Base-by-base conservation (phyloP, 2,113 vertebrate genomes). In the Psammodynastes pulverulentus region DNA sequence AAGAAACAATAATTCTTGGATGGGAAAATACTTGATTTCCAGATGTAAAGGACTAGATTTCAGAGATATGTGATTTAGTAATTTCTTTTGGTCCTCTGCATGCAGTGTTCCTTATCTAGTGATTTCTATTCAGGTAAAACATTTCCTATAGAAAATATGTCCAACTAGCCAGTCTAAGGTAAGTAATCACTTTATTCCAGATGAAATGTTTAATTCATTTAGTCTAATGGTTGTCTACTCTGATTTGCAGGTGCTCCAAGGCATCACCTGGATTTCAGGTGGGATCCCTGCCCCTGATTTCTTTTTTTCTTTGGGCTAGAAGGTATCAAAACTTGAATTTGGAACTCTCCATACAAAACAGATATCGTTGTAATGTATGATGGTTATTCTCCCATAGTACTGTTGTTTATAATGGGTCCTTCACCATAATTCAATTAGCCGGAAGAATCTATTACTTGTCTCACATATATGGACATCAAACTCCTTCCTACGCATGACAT, bases 361-460 rank as follows among this genome's bases (percentile, higher is more conserved):
- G 17, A n/a, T n/a, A 4, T 39, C 19, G 12, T 46, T 43, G 3
- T 26, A 84, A 17, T 54, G 7, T 21, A 43, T 39, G 26, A 0
- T 19, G 17, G 1, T 23, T 48, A 4, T 4, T 85, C 26, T 23
- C 39, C 85, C 53, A 54, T 3, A 48, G 46, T 34, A 17, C n/a
- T 34, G 48, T 24, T 34, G 46, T 17, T 54, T 67, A 72, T 52
- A 92, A 79, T 9, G 52, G 23, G 43, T 29, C 34, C 9, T 45
- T 84, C 52, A n/a, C 21, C 67, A 94, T 90, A 84, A 89, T 72
- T 43, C 51, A 67, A 91, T 94, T 93, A 46, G 19, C 46, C 51
- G 92, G 84, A 87, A 93, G 90, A 95, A 94, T 88, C 92, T 94
- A 91, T 84, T 45, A 91, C 26, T 86, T 86, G 51, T 93, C 84